These are phyloP conservation scores for Micromussa lordhowensis DNA, from an alignment of 92 coral and sea anemone species.

Conservation along the genomic window DNA sequence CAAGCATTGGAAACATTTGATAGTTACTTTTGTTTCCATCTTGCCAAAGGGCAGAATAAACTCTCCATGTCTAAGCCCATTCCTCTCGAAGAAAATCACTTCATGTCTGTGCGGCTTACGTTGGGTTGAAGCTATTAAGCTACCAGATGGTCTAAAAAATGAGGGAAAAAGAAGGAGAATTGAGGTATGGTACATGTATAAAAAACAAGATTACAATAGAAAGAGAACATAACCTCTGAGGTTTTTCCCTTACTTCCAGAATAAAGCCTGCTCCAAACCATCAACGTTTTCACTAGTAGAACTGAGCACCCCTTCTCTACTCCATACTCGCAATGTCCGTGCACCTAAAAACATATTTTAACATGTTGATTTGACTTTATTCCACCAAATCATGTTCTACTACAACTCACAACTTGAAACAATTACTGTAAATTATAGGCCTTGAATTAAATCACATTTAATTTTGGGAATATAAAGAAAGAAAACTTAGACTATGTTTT, in stretches of 20 bases:
- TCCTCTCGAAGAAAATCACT: slow-evolving; percentile 93
- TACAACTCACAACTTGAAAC: too few species aligned
- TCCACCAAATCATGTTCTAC: too few species aligned
- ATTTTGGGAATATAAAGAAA: too few species aligned
- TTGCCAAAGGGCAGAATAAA: slow-evolving; percentile 83
- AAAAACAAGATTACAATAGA: neutral
- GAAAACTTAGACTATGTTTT: too few species aligned
- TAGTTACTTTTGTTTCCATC: slow-evolving; percentile 37
- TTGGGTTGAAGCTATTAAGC: slow-evolving; percentile 91
- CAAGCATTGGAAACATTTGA: neutral
- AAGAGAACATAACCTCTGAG: neutral
- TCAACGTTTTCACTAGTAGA: slow-evolving; percentile 88
- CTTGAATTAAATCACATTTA: too few species aligned
- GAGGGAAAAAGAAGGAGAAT: neutral
- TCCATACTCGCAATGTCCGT: slow-evolving; percentile 87
- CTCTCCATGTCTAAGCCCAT: slow-evolving; percentile 97
- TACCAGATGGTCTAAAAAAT: slow-evolving; percentile 89
- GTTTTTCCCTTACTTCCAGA: slow-evolving; percentile 80
- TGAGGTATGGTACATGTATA: neutral
- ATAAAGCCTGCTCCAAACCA: slow-evolving; percentile 85
- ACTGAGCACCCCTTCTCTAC: slow-evolving; percentile 87
- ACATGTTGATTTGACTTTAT: neutral
- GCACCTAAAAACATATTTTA: slow-evolving; percentile 56
- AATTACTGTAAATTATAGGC: too few species aligned
- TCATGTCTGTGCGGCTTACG: slow-evolving; percentile 89